A percentile compares a stretch with the other conserved stretches of the same genome.
Evolutionary conservation across 1,140 invertebrate genomes (phyloP).

Genomic region (Megalopta genalis): DNA sequence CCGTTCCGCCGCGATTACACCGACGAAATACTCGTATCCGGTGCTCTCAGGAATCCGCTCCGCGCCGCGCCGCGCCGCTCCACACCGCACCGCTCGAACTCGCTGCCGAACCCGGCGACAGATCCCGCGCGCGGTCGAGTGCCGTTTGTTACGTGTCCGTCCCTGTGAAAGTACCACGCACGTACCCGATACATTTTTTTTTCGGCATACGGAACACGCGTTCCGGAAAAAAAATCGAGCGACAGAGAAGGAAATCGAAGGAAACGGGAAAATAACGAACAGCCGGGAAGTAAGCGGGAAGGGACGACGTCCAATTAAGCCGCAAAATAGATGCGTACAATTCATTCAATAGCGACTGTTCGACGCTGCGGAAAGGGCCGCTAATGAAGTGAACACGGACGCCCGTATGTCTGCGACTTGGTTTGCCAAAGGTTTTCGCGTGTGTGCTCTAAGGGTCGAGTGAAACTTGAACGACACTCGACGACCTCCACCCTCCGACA

Average conservation of each 20-base stretch:
- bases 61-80: not conserved
- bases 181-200: not conserved
- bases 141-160: not conserved
- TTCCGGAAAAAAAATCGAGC: not conserved
- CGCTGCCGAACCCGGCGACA: not conserved
- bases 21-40: constrained; percentile 7
- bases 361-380: constrained; percentile 49
- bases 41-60: constrained; percentile 5
- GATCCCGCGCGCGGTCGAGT: not conserved
- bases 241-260: not conserved
- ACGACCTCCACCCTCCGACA: not conserved
- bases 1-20: constrained; percentile 1
- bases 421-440: constrained; percentile 1
- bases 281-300: constrained; percentile 40
- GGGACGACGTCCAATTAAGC: constrained; percentile 64
- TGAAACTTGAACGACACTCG: constrained; percentile 7
- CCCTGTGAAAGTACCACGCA: not conserved
- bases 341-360: constrained; percentile 54
- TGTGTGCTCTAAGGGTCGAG: not conserved
- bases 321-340: constrained; percentile 55
- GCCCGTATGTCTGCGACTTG: constrained; percentile 6
- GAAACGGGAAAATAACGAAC: constrained; percentile 56
- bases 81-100: no score
- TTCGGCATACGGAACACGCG: constrained; percentile 17
- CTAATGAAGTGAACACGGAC: constrained; percentile 60